Evolutionary conservation across 2,113 vertebrate species (phyloP), one percentile per base, ranked within the genome.

Genomic region (Megaleporinus macrocephalus): DNA sequence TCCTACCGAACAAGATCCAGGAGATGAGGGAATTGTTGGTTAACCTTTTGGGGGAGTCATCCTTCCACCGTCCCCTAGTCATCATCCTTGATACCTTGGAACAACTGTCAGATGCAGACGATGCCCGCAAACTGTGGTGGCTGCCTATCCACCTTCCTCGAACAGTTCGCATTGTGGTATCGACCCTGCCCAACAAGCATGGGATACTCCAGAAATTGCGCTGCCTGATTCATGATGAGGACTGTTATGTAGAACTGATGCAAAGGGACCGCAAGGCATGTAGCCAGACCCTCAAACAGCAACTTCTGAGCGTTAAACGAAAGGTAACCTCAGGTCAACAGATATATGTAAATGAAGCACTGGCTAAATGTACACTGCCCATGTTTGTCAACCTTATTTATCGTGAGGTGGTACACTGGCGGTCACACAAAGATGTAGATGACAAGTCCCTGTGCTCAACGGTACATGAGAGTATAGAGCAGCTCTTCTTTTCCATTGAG

Each of bases 371-470:
- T 87, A 99, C 98, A 0, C 91, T 99, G 87, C 98, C 98, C 2
- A 99, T 99, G 98, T 99, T 99, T 91, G 95, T 99, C 86, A 99
- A 99, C 85, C 93, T 99, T 85, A 99, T 98, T 83, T 99, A 98
- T 90, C 93, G 95, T 88, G 98, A 99, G 83, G 97, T 99, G 77
- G 95, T 95, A 75, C 95, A 96, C 61, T 99, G 98, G 98, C 90
- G 96, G 87, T 99, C 98, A 70, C 98, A 99, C 90, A 99, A 96
- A 92, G 98, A 99, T 10, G 98, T 99, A 7, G 95, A 99, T 9
- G 98, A 96, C 69, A 96, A 95, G 33, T 99, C 98, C 5, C 93
- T 99, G 82, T 96, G 95, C 72, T 95, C 97, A 51, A 99, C 97
- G 0, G 98, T 99, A 47, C 98, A 99, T 10, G 98, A 99, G 80